phyloP scores from a whole-genome alignment of 2,113 vertebrate genomes.

The Platysteira castanea region DNA sequence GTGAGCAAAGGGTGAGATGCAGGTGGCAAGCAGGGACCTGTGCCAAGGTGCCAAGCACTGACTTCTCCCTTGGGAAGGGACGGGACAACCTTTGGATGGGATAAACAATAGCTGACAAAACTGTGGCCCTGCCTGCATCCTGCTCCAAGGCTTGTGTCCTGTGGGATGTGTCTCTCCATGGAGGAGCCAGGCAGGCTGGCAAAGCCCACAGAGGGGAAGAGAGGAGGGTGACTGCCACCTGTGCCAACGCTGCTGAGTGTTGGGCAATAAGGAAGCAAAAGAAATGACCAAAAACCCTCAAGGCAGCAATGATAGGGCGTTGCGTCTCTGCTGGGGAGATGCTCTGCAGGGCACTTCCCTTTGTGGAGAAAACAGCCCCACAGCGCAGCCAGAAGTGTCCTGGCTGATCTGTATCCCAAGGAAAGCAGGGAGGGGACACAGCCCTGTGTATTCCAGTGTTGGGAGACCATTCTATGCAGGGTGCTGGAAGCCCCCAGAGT shows the following conservation, averaged over 20 bases:
- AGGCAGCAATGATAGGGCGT: background rate
- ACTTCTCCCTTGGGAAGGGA: background rate
- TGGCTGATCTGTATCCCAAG: background rate
- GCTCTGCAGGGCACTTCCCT: background rate
- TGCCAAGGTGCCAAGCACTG: background rate
- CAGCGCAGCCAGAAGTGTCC: background rate
- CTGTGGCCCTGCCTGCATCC: background rate
- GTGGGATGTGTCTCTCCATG: background rate
- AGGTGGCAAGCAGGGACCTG: background rate
- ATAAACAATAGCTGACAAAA: accelerated
- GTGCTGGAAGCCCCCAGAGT: background rate
- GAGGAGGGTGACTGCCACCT: background rate
- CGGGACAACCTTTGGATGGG: background rate
- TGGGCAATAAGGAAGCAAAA: constrained; percentile 47
- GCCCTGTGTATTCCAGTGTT: accelerated
- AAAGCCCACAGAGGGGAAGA: background rate
- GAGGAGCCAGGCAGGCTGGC: accelerated
- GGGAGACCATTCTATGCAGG: background rate
- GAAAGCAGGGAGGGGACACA: background rate
- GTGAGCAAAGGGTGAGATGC: background rate
- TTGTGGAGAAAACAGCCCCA: background rate
- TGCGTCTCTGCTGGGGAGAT: background rate
- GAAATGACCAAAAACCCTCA: background rate
- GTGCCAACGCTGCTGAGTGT: background rate
- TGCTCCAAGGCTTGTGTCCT: background rate